Evolutionary conservation across 64 coral and sea anemone genomes (phyloP).

Genomic region (Montipora capricornis): DNA sequence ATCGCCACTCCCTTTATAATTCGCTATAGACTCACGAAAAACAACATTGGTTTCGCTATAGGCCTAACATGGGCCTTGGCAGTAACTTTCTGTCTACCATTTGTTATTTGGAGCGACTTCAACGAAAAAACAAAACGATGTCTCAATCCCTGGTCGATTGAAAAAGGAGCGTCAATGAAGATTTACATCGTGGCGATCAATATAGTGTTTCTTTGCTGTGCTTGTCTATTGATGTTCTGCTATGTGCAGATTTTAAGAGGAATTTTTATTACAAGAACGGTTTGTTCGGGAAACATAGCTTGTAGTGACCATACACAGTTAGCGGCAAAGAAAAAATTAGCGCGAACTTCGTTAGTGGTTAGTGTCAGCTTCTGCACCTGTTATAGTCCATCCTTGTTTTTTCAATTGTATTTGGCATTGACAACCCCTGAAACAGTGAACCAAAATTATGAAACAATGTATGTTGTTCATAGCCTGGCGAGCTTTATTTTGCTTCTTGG

Average conservation of each 20-base stretch:
- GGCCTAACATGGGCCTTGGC: constrained; percentile 14
- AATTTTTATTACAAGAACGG: constrained; percentile 49
- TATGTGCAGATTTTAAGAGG: constrained; percentile 59
- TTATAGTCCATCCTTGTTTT: constrained; percentile 32
- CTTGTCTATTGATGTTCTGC: constrained; percentile 41
- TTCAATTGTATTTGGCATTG: constrained; percentile 33
- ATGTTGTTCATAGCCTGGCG: constrained; percentile 6
- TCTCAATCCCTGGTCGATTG: background rate
- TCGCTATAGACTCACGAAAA: too few relatives aligned
- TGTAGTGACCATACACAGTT: background rate
- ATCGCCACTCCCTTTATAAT: too few relatives aligned
- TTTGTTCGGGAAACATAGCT: background rate
- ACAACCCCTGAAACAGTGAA: background rate
- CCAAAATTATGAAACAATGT: background rate
- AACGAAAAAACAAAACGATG: constrained; percentile 3
- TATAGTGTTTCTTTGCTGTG: background rate
- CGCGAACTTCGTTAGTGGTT: constrained; percentile 31
- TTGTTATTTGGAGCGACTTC: constrained; percentile 27
- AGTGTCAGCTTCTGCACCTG: constrained; percentile 45
- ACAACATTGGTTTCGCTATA: constrained; percentile 17
- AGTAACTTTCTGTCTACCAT: background rate
- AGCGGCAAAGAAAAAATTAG: constrained; percentile 43
- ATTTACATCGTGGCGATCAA: background rate
- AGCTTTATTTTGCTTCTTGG: constrained; percentile 50
- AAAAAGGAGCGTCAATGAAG: constrained; percentile 12